These are phyloP conservation scores for Acleris literana DNA, from an alignment of 2,888 invertebrate genomes.

Conservation along the genomic window DNA sequence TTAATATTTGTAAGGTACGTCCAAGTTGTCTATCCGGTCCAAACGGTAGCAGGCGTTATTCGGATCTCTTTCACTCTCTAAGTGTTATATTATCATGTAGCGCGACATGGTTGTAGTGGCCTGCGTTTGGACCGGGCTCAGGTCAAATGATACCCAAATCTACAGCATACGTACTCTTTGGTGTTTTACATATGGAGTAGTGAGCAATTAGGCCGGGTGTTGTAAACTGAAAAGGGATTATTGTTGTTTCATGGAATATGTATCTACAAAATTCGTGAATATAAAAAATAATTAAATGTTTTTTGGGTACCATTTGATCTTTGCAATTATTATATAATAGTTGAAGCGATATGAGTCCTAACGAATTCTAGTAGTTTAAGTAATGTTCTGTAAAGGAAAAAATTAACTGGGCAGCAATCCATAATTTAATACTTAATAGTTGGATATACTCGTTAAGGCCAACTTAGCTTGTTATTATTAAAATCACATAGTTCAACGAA, in stretches of 20 bases:
- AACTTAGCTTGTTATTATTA: too few species aligned
- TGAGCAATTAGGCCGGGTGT: too few species aligned
- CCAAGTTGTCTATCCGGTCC: slow-evolving; percentile 48
- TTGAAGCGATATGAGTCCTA: slow-evolving; percentile 13
- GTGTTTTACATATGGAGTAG: too few species aligned
- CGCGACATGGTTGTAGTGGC: slow-evolving; percentile 37
- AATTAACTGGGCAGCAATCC: too few species aligned
- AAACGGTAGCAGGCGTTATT: slow-evolving; percentile 54
- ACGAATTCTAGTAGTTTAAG: not conserved
- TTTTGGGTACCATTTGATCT: slow-evolving; percentile 20
- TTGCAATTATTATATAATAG: slow-evolving; percentile 8
- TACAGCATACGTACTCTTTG: too few species aligned
- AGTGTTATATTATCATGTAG: slow-evolving; percentile 43
- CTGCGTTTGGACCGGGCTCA: slow-evolving; percentile 25
- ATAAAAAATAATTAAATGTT: too few species aligned
- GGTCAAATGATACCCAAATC: slow-evolving; percentile 23
- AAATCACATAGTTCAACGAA: not conserved
- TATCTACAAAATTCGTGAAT: too few species aligned
- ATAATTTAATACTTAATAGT: too few species aligned
- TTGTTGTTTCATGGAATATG: too few species aligned
- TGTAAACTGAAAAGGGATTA: too few species aligned
- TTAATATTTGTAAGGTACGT: slow-evolving; percentile 38
- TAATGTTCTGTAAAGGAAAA: not conserved
- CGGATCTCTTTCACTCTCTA: slow-evolving; percentile 52
- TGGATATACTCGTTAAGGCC: too few species aligned